Conservation (phyloP, 2,888 invertebrate species). For the Athalia cordata region DNA sequence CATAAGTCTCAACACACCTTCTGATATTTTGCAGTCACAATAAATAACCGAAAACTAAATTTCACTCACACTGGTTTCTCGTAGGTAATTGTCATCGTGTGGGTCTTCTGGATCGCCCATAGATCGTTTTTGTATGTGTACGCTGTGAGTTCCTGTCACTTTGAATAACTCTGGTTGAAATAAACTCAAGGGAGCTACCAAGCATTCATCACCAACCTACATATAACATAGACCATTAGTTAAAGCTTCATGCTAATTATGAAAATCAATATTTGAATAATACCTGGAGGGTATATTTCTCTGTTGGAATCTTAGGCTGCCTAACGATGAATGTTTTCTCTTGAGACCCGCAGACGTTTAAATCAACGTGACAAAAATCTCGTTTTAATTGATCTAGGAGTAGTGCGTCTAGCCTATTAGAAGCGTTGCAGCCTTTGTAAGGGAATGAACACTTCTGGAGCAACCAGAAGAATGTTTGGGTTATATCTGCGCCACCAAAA, state of each 20-base stretch:
- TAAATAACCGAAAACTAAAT: background rate
- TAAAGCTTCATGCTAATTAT: background rate
- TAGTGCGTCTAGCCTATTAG: conserved; percentile 84
- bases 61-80: conserved; percentile 85
- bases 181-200: conserved; percentile 91
- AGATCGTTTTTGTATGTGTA: conserved; percentile 82
- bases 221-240: background rate
- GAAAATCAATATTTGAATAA: background rate
- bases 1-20: background rate
- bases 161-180: conserved; percentile 92
- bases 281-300: conserved; percentile 84
- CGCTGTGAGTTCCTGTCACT: conserved; percentile 85
- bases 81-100: conserved; percentile 92
- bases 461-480: conserved; percentile 91
- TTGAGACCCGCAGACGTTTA: conserved; percentile 92
- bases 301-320: conserved; percentile 81
- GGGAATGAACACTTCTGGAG: conserved; percentile 94
- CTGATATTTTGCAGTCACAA: background rate
- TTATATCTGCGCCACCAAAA: conserved; percentile 94
- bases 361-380: conserved; percentile 92
- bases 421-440: conserved; percentile 86
- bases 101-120: conserved; percentile 93
- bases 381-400: conserved; percentile 90
- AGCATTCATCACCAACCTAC: conserved; percentile 92
- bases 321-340: conserved; percentile 87